These are phyloP conservation scores for Nothocercus nigrocapillus DNA, from an alignment of 2,113 vertebrate species.

Conservation along the genomic window DNA sequence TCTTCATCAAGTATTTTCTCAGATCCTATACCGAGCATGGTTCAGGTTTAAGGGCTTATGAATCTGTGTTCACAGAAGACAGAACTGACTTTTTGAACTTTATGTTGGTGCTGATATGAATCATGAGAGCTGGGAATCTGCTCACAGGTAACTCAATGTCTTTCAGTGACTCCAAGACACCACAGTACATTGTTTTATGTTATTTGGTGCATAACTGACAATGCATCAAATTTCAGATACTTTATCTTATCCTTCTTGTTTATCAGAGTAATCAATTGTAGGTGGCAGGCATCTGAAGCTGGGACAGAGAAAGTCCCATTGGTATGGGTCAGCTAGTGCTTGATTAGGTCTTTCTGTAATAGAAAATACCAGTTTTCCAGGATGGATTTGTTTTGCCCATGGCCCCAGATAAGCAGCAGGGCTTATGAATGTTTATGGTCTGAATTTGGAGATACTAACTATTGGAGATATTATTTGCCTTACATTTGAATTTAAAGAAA, in stretches of 20 bases:
- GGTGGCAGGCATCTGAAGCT: conserved; percentile 6
- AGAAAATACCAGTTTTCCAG: not conserved
- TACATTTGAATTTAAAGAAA: not conserved
- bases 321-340: not conserved
- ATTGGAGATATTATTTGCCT: not conserved
- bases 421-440: not conserved
- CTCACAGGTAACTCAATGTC: not conserved
- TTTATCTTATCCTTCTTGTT: conserved; percentile 7
- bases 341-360: conserved; percentile 19
- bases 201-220: conserved; percentile 15
- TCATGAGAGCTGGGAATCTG: not conserved
- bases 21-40: not conserved
- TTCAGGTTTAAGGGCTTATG: not conserved
- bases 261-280: conserved; percentile 2
- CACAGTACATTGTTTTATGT: not conserved
- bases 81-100: not conserved
- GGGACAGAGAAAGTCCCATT: not conserved
- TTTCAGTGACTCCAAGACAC: not conserved
- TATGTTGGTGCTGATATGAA: not conserved
- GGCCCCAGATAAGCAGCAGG: not conserved
- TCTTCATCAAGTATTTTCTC: not conserved
- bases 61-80: not conserved
- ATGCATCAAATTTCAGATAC: not conserved
- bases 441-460: not conserved
- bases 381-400: not conserved